These are phyloP conservation scores for Varroa destructor DNA, from an alignment of 1,140 invertebrate genomes.

Conservation along the genomic window DNA sequence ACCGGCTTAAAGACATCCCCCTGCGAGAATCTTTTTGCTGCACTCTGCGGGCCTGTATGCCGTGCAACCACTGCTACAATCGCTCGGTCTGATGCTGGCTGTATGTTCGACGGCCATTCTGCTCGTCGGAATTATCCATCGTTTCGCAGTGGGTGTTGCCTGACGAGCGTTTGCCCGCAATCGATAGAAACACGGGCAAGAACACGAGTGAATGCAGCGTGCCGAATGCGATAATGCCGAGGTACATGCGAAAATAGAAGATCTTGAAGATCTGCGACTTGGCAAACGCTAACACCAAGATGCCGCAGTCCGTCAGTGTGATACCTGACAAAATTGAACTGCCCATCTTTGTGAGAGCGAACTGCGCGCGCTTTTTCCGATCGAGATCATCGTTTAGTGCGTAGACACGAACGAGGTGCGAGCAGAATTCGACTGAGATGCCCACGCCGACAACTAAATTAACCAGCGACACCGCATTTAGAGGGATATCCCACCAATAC, in stretches of 20 bases:
- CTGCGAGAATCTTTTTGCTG: constrained; percentile 8
- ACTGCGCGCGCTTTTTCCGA: constrained; percentile 42
- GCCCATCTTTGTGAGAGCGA: constrained; percentile 46
- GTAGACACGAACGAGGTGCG: constrained; percentile 47
- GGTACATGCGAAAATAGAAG: constrained; percentile 51
- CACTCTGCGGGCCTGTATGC: constrained; percentile 2
- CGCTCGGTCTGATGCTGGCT: constrained; percentile 26
- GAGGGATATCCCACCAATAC: constrained; percentile 47
- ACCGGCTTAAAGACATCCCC: not conserved
- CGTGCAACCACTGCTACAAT: constrained; percentile 27
- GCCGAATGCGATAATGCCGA: constrained; percentile 48
- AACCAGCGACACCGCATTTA: constrained; percentile 49
- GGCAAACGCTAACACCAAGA: constrained; percentile 47
- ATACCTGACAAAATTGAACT: constrained; percentile 49
- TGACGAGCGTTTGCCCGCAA: constrained; percentile 39
- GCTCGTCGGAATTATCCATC: not conserved
- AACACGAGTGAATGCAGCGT: constrained; percentile 49
- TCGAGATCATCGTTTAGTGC: constrained; percentile 41
- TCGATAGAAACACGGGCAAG: constrained; percentile 47
- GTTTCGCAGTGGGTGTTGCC: not conserved
- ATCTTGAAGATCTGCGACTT: constrained; percentile 50
- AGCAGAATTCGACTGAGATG: constrained; percentile 50
- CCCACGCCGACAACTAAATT: constrained; percentile 50
- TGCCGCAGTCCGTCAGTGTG: constrained; percentile 48
- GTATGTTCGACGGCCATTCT: constrained; percentile 1